Conservation (phyloP, 2,888 invertebrate genomes). For the Halictus quadricinctus region DNA sequence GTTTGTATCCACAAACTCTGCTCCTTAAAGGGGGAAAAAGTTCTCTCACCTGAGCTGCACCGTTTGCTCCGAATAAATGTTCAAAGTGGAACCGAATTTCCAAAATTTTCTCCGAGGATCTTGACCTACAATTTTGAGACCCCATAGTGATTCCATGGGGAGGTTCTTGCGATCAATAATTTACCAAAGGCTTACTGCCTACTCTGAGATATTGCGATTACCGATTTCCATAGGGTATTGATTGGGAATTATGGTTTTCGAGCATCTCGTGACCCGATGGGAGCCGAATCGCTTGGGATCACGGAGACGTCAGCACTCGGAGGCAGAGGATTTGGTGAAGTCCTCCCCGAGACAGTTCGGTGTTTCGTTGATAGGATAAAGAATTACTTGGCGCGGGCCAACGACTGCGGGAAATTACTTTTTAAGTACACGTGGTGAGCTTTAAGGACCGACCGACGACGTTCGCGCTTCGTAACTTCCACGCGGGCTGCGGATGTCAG, state of each 20-base stretch:
- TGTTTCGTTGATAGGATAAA: background rate
- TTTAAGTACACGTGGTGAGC: slow-evolving; percentile 56
- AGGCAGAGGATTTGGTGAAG: background rate
- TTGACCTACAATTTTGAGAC: background rate
- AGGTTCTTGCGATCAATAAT: background rate
- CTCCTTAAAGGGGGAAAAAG: background rate
- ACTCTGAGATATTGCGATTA: background rate
- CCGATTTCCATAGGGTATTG: background rate
- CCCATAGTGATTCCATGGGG: background rate
- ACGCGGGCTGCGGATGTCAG: slow-evolving; percentile 62
- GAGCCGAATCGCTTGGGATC: background rate
- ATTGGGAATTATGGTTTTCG: background rate
- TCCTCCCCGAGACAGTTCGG: background rate
- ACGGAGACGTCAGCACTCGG: background rate
- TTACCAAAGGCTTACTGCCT: background rate
- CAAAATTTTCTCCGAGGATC: background rate
- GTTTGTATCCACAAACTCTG: background rate
- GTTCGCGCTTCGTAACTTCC: slow-evolving; percentile 72
- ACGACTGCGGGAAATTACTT: slow-evolving; percentile 38
- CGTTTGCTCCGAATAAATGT: background rate
- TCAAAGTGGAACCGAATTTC: background rate
- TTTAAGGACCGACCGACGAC: slow-evolving; percentile 67
- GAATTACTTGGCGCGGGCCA: slow-evolving; percentile 5
- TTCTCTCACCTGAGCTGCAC: background rate
- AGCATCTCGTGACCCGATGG: background rate